Evolutionary conservation across 2,113 vertebrate species (phyloP).

Genomic region (Mirza zaza): DNA sequence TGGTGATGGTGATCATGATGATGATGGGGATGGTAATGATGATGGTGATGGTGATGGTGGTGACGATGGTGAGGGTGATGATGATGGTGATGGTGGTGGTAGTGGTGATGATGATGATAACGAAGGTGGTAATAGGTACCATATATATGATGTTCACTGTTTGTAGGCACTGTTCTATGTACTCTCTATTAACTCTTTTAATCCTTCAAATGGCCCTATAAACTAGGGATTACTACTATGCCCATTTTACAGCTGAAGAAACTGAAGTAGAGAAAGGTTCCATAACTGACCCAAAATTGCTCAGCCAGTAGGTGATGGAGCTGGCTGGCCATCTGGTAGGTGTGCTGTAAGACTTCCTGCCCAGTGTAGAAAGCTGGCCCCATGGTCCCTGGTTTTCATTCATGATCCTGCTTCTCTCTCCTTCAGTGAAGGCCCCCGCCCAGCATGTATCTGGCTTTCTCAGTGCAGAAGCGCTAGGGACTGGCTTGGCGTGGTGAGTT

Average conservation of each 20-base stretch:
- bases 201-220: background rate
- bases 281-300: background rate
- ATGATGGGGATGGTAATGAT: rapidly evolving
- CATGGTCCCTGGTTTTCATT: background rate
- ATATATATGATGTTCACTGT: background rate
- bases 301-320: background rate
- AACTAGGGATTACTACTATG: background rate
- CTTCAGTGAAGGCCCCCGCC: background rate
- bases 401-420: background rate
- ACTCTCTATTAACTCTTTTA: background rate
- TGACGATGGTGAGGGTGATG: background rate
- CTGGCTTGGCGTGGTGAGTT: background rate
- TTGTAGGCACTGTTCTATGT: background rate
- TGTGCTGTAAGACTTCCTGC: background rate
- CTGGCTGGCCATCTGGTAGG: background rate
- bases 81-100: rapidly evolving
- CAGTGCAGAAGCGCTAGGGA: background rate
- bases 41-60: rapidly evolving
- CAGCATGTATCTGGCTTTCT: background rate
- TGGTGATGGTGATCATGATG: rapidly evolving
- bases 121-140: background rate
- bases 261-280: background rate
- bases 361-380: rapidly evolving
- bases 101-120: rapidly evolving
- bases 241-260: background rate